Evolutionary conservation across 2,113 vertebrate genomes (phyloP).

Genomic region (Benitochromis conjunctus): DNA sequence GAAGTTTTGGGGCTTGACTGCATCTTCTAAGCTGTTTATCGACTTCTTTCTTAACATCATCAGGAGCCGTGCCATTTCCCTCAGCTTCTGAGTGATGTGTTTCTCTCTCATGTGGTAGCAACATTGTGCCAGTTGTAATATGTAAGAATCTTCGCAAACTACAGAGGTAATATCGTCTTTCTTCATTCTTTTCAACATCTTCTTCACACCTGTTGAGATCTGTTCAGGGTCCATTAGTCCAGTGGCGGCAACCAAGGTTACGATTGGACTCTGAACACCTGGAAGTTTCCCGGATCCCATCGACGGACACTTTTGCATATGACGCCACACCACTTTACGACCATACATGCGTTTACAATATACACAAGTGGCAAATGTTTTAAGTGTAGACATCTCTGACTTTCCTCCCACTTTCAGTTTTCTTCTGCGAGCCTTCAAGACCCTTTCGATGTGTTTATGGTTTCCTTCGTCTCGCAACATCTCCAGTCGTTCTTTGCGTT

Average conservation of each 20-base stretch:
- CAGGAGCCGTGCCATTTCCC: constrained; percentile 19
- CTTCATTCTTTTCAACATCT: constrained; percentile 14
- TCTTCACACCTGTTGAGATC: not conserved
- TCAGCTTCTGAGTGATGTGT: not conserved
- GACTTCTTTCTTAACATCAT: not conserved
- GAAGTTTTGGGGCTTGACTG: constrained; percentile 39
- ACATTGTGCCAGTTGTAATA: constrained; percentile 29
- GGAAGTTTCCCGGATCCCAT: not conserved
- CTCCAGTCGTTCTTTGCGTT: not conserved
- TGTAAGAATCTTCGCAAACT: not conserved
- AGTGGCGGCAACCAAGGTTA: not conserved
- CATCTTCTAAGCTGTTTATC: constrained; percentile 18
- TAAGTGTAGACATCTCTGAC: rapidly evolving
- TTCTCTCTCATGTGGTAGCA: not conserved
- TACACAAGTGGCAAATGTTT: not conserved
- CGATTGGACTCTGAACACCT: not conserved
- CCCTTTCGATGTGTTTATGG: constrained; percentile 25
- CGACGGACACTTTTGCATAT: constrained; percentile 4
- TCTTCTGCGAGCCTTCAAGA: not conserved
- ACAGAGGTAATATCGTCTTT: constrained; percentile 8
- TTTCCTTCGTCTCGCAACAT: constrained; percentile 35
- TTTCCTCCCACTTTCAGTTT: constrained; percentile 1
- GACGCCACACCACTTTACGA: not conserved
- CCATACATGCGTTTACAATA: constrained; percentile 39
- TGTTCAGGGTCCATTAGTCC: not conserved